Percentiles rank a stretch among this genome's conserved stretches.
Conservation (phyloP, 2,113 vertebrate genomes). For the Shinisaurus crocodilurus region DNA sequence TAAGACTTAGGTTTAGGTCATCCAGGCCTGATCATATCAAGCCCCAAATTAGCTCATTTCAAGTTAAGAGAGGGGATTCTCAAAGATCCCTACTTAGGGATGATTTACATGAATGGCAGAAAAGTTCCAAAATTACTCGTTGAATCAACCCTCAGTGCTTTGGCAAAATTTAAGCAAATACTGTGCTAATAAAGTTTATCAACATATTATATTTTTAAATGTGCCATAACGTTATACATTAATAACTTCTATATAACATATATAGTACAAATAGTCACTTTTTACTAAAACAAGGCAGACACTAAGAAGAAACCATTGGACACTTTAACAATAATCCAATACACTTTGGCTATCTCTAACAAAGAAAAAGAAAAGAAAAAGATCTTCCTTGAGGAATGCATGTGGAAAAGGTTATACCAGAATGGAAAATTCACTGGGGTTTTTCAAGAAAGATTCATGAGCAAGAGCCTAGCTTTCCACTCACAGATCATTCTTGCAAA, state of each 20-base stretch:
- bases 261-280: neutral
- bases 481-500: slow-evolving; percentile 8
- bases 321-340: neutral
- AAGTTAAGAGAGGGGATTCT: too few species aligned
- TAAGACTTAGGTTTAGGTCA: too few species aligned
- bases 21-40: too few species aligned
- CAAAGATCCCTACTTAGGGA: neutral
- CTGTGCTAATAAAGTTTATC: neutral
- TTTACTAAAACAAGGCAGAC: neutral
- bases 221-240: neutral
- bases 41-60: too few species aligned
- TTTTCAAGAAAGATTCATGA: slow-evolving; percentile 17
- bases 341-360: neutral
- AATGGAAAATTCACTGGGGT: neutral
- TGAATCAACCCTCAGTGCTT: neutral
- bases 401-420: slow-evolving; percentile 9
- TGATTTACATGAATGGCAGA: neutral
- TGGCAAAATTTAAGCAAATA: neutral
- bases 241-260: neutral
- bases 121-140: neutral
- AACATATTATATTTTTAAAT: neutral
- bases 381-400: neutral
- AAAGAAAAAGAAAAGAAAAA: neutral
- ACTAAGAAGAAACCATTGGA: neutral
- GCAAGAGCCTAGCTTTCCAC: neutral